Conservation (phyloP, 1,140 invertebrate species). For the Eriocheir sinensis region DNA sequence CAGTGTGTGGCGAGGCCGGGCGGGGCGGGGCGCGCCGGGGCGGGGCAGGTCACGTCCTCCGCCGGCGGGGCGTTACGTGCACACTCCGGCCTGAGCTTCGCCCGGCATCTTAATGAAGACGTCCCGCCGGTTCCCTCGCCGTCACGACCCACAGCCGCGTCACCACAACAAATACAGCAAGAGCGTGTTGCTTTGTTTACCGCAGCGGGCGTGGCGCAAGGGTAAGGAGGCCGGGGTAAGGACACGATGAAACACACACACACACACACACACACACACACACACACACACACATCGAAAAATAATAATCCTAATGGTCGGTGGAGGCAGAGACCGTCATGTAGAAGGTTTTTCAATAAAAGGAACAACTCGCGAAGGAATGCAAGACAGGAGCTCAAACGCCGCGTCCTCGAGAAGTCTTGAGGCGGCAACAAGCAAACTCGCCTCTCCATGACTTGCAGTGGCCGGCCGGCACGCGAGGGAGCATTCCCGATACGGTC, state of each 20-base stretch:
- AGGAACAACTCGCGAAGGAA: not conserved
- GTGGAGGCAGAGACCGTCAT: not conserved
- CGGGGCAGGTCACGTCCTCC: slow-evolving; percentile 52
- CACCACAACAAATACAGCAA: slow-evolving; percentile 28
- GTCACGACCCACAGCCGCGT: slow-evolving; percentile 20
- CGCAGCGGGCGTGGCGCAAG: not conserved
- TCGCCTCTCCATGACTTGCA: slow-evolving; percentile 20
- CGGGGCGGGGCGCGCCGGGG: not conserved
- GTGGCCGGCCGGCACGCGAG: not conserved
- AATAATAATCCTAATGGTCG: too few species aligned
- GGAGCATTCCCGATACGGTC: not conserved
- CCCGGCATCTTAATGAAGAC: slow-evolving; percentile 54
- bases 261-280: too few species aligned
- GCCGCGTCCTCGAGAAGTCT: not conserved
- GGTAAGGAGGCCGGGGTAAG: too few species aligned
- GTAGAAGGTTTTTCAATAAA: not conserved
- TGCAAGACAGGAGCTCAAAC: not conserved
- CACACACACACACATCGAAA: too few species aligned
- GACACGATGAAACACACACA: too few species aligned
- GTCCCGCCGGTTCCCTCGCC: slow-evolving; percentile 19
- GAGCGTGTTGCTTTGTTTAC: slow-evolving; percentile 42
- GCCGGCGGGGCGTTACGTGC: slow-evolving; percentile 48
- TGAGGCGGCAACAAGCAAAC: slow-evolving; percentile 12
- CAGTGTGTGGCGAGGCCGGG: not conserved
- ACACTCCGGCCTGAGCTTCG: slow-evolving; percentile 32